Base-by-base conservation (phyloP, 2,113 vertebrate genomes). In the Empidonax alnorum region DNA sequence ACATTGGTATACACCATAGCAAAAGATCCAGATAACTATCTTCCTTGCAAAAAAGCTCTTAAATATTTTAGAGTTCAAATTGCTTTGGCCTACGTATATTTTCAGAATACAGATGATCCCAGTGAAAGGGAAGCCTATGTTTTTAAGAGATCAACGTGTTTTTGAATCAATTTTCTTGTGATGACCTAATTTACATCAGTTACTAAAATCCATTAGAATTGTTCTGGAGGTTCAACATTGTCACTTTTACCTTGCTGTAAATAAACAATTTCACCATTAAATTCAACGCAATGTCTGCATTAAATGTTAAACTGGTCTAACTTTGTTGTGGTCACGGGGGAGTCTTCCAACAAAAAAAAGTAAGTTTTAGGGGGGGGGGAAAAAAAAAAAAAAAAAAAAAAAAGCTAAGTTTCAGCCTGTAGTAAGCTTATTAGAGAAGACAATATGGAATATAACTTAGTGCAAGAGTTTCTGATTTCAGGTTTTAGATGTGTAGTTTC, bases 181-280 rank as follows among this genome's bases (percentile, higher is more conserved):
- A n/a, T 71, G 5, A 33, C 0, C 0, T 39, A 61, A 61, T 63
- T 77, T 59, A 67, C 8, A 13, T 11, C 0, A 53, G 22, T 67
- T 74, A 16, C 13, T 71, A 35, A 62, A 73, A 65, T 59, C 13
- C 7, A 13, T 3, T 33, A 42, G 16, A n/a, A 53, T 68, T 76
- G 66, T 69, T 85, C 49, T 61, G 39, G 18, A 67, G 14, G n/a
- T 19, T 22, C 20, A 68, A 10, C 4, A 31, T 1, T 50, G 16
- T 22, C 16, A 31, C 11, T 68, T 79, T 50, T 20, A 78, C 7
- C 2, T 13, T 31, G 30, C 14, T 30, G 14, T 50, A 74, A 19
- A 11, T 15, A 47, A 7, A 13, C 7, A 89, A 68, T 35, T 53
- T 68, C 47, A 87, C 39, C 27, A 28, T 50, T 72, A 46, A 39